A percentile compares a stretch with the other conserved stretches of the same genome.
Conservation (phyloP, 2,888 invertebrate genomes). For the Caenorhabditis uteleia region DNA sequence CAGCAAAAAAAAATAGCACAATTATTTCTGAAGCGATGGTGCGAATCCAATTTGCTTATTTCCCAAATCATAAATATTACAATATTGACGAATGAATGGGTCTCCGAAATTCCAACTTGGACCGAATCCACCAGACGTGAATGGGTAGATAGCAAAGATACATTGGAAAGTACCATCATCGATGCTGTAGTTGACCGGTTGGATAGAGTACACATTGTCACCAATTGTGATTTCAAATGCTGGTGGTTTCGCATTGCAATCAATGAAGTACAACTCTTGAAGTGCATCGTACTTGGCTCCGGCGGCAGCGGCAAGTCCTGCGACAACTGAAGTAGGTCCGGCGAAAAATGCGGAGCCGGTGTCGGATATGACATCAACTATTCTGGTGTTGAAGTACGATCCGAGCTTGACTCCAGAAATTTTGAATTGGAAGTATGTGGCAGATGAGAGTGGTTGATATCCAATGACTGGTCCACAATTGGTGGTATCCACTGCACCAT, state of each 20-base stretch:
- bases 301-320: conserved; percentile 14
- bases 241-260: conserved; percentile 41
- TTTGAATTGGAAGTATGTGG: conserved; percentile 37
- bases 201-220: conserved; percentile 27
- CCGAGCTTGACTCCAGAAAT: conserved; percentile 2
- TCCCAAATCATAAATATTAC: conserved; percentile 34
- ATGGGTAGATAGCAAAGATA: conserved; percentile 27
- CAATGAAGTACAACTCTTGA: no score
- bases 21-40: conserved; percentile 17
- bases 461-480: conserved; percentile 54
- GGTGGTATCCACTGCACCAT: conserved; percentile 67
- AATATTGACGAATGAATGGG: no score
- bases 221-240: conserved; percentile 39
- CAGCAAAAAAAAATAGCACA: no score
- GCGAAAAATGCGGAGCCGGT: conserved; percentile 20
- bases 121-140: conserved; percentile 34
- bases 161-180: conserved; percentile 3
- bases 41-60: conserved; percentile 37
- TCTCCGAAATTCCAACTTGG: no score
- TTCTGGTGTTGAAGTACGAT: not conserved
- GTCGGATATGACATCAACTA: conserved; percentile 16
- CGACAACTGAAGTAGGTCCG: conserved; percentile 4
- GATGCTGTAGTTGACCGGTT: conserved; percentile 30
- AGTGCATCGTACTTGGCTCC: conserved; percentile 25
- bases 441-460: conserved; percentile 52